Conservation (phyloP, 1,140 invertebrate genomes). For the Tribolium madens region DNA sequence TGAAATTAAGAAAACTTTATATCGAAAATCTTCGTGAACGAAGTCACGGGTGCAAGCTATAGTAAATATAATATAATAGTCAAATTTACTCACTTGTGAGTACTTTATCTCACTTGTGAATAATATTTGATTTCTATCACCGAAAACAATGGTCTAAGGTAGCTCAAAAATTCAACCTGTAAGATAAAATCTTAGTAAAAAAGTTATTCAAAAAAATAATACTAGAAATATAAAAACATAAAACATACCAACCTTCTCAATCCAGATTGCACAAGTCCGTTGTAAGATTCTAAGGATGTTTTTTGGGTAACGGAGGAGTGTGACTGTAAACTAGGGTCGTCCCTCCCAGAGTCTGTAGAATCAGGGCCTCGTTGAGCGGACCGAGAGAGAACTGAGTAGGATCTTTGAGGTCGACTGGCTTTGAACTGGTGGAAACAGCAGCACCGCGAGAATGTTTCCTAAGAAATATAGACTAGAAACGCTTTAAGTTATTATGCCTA, state of each 20-base stretch:
- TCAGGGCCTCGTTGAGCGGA: conserved; percentile 49
- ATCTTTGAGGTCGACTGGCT: conserved; percentile 47
- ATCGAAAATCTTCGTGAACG: too few species aligned
- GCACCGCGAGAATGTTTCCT: conserved; percentile 56
- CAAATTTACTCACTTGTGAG: too few species aligned
- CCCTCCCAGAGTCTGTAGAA: conserved; percentile 50
- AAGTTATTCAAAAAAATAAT: too few species aligned
- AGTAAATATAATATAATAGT: too few species aligned
- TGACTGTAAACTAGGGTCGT: conserved; percentile 53
- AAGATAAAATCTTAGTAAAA: too few species aligned
- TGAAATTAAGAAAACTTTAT: too few species aligned
- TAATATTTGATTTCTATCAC: too few species aligned
- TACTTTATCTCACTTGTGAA: too few species aligned
- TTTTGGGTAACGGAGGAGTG: conserved; percentile 59
- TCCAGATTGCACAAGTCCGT: conserved; percentile 47
- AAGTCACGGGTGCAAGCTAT: too few species aligned
- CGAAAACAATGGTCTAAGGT: too few species aligned
- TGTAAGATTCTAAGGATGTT: conserved; percentile 47
- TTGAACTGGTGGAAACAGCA: conserved; percentile 50
- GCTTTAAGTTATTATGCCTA: conserved; percentile 18
- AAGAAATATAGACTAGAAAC: conserved; percentile 50
- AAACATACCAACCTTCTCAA: conserved; percentile 39
- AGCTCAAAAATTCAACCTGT: too few species aligned
- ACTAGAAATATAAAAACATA: too few species aligned
- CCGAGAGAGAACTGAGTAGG: conserved; percentile 55